Base-by-base conservation (phyloP, 2,113 vertebrate genomes). In the Podarcis raffonei region DNA sequence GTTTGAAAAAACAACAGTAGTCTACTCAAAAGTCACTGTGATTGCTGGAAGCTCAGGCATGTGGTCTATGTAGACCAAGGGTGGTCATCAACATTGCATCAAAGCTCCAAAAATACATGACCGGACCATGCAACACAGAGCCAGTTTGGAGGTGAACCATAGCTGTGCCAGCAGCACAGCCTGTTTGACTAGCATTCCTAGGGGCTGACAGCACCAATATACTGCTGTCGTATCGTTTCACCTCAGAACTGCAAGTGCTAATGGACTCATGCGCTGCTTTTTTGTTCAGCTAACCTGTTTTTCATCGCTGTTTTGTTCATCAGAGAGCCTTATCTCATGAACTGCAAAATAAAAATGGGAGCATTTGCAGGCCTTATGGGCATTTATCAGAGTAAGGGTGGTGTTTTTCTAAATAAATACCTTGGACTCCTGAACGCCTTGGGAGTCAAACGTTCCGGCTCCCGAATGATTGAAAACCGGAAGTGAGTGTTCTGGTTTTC, bases 141-240 rank as follows among this genome's bases (percentile, higher is more conserved):
- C 79, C 88, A 92, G 30, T 86, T 88, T 84, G 88, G 65, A 82
- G 71, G 6, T 48, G 81, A 68, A 85, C 76, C 81, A 91, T 84
- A 57, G 82, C 0, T 76, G 35, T 91, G 92, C 75, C 72, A 62
- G 86, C 62, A 53, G 68, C 48, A 39, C 68, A 86, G 62, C 84
- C 59, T 13, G 79, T 86, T 35, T 39, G 80, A 82, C 79, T 37
- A 42, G 72, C 37, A 32, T 86, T 68, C 11, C 9, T 37, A n/a
- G 32, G 32, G 4, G 12, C 27, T 83, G 84, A 57, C 25, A 22
- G 30, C 71, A 42, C 32, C n/a, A 39, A 4, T 18, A 4, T 12
- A 48, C 16, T 68, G 8, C 37, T 84, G 39, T n/a, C 1, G 13
- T 25, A 8, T 30, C 3, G 7, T 76, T 83, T 74, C 48, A 42